These are phyloP conservation scores for Tachyglossus aculeatus DNA, from an alignment of 2,797 vertebrate species.

Conservation along the genomic window DNA sequence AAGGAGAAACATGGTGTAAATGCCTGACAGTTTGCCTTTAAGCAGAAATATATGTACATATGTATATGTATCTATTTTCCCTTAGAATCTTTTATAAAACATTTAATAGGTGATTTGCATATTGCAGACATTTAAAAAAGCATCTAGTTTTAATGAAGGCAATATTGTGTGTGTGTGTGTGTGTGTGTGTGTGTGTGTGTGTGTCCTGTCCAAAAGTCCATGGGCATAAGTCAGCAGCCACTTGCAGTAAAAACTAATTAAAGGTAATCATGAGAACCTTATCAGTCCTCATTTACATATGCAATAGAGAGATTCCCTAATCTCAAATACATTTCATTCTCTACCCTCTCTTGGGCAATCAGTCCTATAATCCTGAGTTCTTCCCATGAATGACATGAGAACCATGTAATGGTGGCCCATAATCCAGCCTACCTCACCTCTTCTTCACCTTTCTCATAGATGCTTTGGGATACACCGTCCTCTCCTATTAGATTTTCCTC, in stretches of 20 bases:
- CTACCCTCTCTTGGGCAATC: too few relatives aligned
- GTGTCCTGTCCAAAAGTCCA: rapidly evolving
- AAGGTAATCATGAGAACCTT: conserved; percentile 41
- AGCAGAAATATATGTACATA: not conserved
- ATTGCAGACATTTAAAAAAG: not conserved
- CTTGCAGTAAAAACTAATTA: conserved; percentile 31
- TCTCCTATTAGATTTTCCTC: too few relatives aligned
- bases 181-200: too few relatives aligned
- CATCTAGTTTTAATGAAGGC: not conserved
- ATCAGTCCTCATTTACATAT: conserved; percentile 51
- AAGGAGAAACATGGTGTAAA: not conserved
- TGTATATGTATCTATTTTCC: not conserved
- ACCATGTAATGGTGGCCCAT: too few relatives aligned
- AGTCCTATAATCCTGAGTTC: too few relatives aligned
- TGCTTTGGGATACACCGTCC: too few relatives aligned
- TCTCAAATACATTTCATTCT: conserved; percentile 14
- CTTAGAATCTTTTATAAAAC: not conserved
- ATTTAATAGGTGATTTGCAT: conserved; percentile 17
- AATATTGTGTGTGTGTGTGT: rapidly evolving
- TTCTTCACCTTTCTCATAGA: too few relatives aligned
- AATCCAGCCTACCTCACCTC: too few relatives aligned
- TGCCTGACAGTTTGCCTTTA: not conserved
- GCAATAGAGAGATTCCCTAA: conserved; percentile 27
- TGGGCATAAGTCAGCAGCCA: not conserved
- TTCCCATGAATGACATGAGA: too few relatives aligned